Evolutionary conservation across 2,113 vertebrate genomes (phyloP), one percentile per base, ranked within the genome.

Genomic region (Pampusana beccarii): DNA sequence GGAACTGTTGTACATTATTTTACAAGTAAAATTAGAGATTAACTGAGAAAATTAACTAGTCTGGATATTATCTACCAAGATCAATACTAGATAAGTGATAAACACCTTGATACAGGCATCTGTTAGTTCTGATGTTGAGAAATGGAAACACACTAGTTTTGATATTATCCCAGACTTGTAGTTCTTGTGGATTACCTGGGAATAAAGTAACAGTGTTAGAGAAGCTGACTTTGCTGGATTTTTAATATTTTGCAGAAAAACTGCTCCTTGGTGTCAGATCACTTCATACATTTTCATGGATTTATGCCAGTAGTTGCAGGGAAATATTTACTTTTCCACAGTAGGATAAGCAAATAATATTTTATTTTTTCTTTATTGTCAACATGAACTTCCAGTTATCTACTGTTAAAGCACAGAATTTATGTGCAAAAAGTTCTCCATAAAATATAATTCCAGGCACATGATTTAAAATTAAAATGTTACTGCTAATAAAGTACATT

Each of bases 311-410:
- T 61, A 79, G 75, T 93, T 89, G 61, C 57, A 65, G 53, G 61
- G 57, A 94, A 92, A 72, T 88, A 54, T 94, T 97, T 96, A 60
- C 67, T 94, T 88, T 94, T 88, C 57, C 44, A 91, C 60, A 91
- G 83, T 53, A 86, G 72, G 70, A 84, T 91, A 16, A 86, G 44
- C 56, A 93, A 94, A 93, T 92, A 4, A 3, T 94, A 67, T 56
- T 72, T 88, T 85, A 61, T 70, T 88, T 93, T 90, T 97, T 94
- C 77, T 89, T 89, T 89, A 88, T 61, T 81, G 80, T 92, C 88
- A 84, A 36, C 34, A n/a, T 33, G 53, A 93, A 84, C 69, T 95
- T 83, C 67, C 82, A 56, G 46, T 93, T 95, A 90, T 42, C 81
- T 86, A 0, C 69, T 75, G 25, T 86, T 88, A 42, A 86, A 71